Conservation (phyloP, 2,113 vertebrate genomes). For the Atrichornis clamosus region DNA sequence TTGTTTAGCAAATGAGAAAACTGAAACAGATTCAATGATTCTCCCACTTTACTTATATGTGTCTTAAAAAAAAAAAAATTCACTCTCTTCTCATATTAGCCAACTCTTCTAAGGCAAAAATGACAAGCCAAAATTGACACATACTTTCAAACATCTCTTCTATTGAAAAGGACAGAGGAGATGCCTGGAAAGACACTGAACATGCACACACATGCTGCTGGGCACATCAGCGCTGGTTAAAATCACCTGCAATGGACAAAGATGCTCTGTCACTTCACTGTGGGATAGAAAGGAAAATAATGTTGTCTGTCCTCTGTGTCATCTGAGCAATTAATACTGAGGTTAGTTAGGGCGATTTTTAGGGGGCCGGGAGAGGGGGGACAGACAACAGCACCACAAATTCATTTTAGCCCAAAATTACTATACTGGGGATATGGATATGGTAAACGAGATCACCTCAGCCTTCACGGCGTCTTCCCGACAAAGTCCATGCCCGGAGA, state of each 20-base stretch:
- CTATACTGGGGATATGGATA: fast-evolving
- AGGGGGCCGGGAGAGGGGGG: not conserved
- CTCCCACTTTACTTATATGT: not conserved
- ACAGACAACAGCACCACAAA: not conserved
- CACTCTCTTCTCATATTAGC: not conserved
- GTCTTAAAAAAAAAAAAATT: not conserved
- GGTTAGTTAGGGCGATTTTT: not conserved
- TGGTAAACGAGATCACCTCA: not conserved
- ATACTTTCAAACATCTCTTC: not conserved
- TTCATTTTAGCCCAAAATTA: not conserved
- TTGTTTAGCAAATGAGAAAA: not conserved
- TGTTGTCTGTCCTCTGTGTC: not conserved
- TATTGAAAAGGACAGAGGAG: not conserved
- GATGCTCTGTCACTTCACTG: not conserved
- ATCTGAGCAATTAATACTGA: not conserved
- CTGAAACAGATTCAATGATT: not conserved
- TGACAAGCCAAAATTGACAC: not conserved
- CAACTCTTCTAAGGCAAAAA: not conserved
- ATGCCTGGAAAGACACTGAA: not conserved
- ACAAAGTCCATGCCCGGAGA: not conserved
- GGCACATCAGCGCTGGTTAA: not conserved
- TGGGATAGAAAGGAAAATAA: not conserved
- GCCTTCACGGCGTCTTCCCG: not conserved
- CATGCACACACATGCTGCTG: not conserved
- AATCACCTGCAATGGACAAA: not conserved